These are phyloP conservation scores for Acanthisitta chloris DNA, from an alignment of 2,113 vertebrate genomes.

Conservation along the genomic window DNA sequence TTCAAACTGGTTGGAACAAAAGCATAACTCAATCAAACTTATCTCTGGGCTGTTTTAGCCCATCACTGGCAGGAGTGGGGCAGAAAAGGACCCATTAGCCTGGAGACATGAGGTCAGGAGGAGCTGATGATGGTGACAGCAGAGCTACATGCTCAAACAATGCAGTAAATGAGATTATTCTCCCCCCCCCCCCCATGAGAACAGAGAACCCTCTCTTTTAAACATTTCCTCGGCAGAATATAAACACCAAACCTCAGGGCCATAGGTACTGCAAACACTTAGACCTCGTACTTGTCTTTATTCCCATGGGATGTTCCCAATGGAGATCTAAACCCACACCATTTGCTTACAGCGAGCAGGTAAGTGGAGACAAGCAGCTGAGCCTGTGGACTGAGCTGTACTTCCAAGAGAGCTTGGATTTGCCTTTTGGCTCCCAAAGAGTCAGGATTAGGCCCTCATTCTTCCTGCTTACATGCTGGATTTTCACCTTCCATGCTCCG, in stretches of 20 bases:
- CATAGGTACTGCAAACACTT: not conserved
- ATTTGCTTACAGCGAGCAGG: not conserved
- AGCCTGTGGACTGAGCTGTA: not conserved
- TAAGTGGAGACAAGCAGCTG: not conserved
- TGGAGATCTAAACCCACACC: not conserved
- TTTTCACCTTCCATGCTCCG: not conserved
- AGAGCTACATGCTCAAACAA: not conserved
- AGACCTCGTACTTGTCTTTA: not conserved
- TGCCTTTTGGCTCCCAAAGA: not conserved
- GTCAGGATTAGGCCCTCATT: not conserved
- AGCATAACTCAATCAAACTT: not conserved
- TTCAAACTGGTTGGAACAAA: not conserved
- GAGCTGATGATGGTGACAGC: not conserved
- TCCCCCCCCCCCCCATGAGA: accelerated
- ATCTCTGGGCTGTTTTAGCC: not conserved
- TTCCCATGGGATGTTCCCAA: not conserved
- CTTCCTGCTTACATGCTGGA: not conserved
- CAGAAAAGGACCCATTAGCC: not conserved
- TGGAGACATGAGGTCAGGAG: not conserved
- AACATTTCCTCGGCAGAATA: not conserved
- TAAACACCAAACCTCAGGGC: not conserved
- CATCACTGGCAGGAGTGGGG: not conserved
- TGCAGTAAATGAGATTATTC: not conserved
- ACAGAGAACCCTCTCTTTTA: not conserved
- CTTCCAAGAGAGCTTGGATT: not conserved